Evolutionary conservation across 2,113 vertebrate genomes (phyloP).

Genomic region (Phaethornis superciliosus): DNA sequence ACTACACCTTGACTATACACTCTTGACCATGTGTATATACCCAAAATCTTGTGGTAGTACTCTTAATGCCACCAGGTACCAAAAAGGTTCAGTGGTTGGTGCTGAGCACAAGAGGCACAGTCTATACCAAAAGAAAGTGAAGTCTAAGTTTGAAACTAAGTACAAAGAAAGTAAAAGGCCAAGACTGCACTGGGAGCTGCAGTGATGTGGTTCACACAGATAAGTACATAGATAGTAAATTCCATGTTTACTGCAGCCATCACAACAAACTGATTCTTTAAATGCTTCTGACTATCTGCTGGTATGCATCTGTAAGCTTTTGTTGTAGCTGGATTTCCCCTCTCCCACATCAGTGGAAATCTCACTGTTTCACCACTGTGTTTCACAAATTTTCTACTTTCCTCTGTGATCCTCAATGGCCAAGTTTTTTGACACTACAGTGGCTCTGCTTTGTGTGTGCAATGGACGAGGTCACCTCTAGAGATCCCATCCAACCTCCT

Average conservation of each 20-base stretch:
- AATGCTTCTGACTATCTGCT: not conserved
- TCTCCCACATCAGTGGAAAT: not conserved
- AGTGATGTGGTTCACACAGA: not conserved
- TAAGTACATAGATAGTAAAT: constrained; percentile 15
- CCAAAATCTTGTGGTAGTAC: not conserved
- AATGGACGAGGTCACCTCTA: not conserved
- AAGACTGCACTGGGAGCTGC: not conserved
- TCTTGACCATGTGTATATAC: not conserved
- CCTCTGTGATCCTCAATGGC: not conserved
- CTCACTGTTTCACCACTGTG: not conserved
- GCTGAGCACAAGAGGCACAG: not conserved
- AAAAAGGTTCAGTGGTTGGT: not conserved
- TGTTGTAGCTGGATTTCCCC: not conserved
- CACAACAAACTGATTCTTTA: not conserved
- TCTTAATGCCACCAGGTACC: not conserved
- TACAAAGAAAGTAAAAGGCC: not conserved
- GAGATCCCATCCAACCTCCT: not conserved
- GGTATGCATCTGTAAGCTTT: not conserved
- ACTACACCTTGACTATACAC: not conserved
- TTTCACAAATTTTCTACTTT: not conserved
- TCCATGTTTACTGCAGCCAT: not conserved
- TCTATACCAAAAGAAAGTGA: not conserved
- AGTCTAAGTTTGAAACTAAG: not conserved
- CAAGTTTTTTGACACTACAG: not conserved
- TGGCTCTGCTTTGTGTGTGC: accelerated